These are phyloP conservation scores for Lobophora halterata DNA, from an alignment of 2,888 invertebrate species.

Conservation along the genomic window DNA sequence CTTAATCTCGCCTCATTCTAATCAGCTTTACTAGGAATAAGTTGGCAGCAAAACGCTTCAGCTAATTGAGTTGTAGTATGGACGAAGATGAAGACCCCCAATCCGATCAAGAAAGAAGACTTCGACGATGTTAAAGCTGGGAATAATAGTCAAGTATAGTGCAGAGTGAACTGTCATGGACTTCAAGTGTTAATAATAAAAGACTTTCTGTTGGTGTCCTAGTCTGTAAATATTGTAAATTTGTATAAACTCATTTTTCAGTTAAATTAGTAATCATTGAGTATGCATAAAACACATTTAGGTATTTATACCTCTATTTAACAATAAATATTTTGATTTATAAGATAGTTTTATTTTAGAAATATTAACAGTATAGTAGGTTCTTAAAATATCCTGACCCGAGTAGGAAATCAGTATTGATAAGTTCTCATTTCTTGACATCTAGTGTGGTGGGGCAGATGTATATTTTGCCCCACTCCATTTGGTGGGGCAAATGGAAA, in stretches of 20 bases:
- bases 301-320: constrained; percentile 5
- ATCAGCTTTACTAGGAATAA: constrained; percentile 64
- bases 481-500: too few relatives aligned
- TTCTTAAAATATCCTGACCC: too few relatives aligned
- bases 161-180: constrained; percentile 31
- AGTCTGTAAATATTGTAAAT: constrained; percentile 34
- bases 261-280: constrained; percentile 10
- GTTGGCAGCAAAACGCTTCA: constrained; percentile 47
- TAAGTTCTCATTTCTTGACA: too few relatives aligned
- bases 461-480: too few relatives aligned
- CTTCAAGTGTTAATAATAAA: constrained; percentile 28
- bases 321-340: too few relatives aligned
- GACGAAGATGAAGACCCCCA: constrained; percentile 36
- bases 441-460: too few relatives aligned
- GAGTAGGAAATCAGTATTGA: too few relatives aligned
- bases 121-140: constrained; percentile 29
- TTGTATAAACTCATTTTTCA: constrained; percentile 21
- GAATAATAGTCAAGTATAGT: constrained; percentile 27
- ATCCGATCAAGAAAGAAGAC: constrained; percentile 32
- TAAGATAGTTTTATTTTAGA: too few relatives aligned
- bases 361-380: too few relatives aligned
- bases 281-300: not conserved
- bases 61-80: constrained; percentile 48
- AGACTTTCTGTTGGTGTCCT: constrained; percentile 24
- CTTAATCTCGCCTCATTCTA: constrained; percentile 61